Percentiles rank a stretch among this genome's conserved stretches.
Conservation (phyloP, 2,113 vertebrate genomes). For the Sapayoa aenigma region DNA sequence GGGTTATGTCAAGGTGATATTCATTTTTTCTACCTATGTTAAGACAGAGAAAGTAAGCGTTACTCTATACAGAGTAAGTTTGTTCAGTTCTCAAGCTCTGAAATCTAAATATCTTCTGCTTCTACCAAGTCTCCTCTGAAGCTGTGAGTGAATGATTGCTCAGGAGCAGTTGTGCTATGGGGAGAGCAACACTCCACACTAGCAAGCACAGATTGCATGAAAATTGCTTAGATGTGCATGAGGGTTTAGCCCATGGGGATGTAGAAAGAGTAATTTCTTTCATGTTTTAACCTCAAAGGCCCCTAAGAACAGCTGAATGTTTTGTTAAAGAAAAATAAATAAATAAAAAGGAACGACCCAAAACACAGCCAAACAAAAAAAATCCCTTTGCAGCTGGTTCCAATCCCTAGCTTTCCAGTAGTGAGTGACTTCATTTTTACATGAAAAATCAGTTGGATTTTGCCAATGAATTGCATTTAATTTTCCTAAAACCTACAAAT, state of each 20-base stretch:
- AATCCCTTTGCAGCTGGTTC: not conserved
- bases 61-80: not conserved
- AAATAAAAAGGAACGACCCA: not conserved
- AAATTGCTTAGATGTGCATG: not conserved
- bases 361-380: not conserved
- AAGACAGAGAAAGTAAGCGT: not conserved
- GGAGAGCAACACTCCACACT: fast-evolving
- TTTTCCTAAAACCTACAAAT: not conserved
- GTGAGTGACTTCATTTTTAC: not conserved
- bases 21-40: not conserved
- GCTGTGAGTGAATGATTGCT: not conserved
- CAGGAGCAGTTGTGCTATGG: not conserved
- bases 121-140: not conserved
- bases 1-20: not conserved
- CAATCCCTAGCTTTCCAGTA: not conserved
- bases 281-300: not conserved
- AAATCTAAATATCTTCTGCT: not conserved
- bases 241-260: not conserved
- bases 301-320: not conserved
- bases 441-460: not conserved
- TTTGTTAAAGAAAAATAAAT: not conserved
- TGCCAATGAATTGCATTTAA: not conserved
- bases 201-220: not conserved
- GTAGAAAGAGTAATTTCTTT: not conserved
- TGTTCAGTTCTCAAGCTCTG: not conserved